Evolutionary conservation across 2,797 vertebrate genomes (phyloP).

Genomic region (Crocodylus rhombifer): DNA sequence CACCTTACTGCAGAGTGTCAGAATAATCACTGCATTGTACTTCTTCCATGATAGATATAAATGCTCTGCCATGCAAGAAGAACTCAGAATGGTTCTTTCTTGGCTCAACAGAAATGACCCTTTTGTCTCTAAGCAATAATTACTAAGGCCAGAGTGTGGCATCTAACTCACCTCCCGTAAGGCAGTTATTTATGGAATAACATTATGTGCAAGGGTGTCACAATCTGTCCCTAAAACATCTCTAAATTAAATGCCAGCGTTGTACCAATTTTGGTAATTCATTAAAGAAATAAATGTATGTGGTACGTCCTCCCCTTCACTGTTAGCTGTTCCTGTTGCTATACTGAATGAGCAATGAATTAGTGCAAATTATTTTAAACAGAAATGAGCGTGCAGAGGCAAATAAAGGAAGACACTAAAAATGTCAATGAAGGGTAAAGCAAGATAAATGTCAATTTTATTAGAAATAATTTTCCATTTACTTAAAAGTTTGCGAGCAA

Average conservation of each 20-base stretch:
- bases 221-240: conserved; percentile 21
- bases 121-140: conserved; percentile 43
- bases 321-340: conserved; percentile 37
- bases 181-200: conserved; percentile 1
- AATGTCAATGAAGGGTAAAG: conserved; percentile 37
- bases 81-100: conserved; percentile 60
- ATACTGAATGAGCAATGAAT: conserved; percentile 53
- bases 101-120: conserved; percentile 9
- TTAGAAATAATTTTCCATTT: conserved; percentile 58
- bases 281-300: conserved; percentile 33
- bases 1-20: background rate
- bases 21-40: background rate
- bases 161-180: background rate
- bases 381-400: conserved; percentile 36
- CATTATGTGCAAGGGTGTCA: conserved; percentile 26
- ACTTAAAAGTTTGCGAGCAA: conserved; percentile 44
- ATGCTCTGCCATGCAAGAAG: background rate
- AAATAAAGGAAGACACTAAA: conserved; percentile 39
- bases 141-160: background rate
- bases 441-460: conserved; percentile 36
- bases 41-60: conserved; percentile 7
- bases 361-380: conserved; percentile 39
- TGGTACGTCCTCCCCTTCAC: conserved; percentile 33
- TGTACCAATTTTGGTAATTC: conserved; percentile 58
- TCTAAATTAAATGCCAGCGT: background rate